Conservation (phyloP, 2,113 vertebrate genomes). For the Mus pahari region DNA sequence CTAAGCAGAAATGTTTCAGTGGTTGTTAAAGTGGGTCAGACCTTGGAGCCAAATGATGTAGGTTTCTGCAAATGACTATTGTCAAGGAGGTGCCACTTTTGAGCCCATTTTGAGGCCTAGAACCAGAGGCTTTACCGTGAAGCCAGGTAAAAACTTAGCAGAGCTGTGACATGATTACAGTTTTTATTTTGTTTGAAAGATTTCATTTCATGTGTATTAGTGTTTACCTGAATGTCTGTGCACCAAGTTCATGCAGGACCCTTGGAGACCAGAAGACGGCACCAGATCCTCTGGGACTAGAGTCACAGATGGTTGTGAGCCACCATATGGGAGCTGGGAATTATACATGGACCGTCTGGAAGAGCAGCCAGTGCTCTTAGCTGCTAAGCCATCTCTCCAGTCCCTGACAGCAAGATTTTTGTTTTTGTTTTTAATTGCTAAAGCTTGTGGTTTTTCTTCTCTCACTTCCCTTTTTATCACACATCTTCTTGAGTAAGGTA, state of each 20-base stretch:
- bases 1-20: not conserved
- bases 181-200: not conserved
- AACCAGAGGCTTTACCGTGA: not conserved
- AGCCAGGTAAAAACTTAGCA: constrained; percentile 41
- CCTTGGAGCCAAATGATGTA: not conserved
- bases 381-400: not conserved
- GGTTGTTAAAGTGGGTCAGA: not conserved
- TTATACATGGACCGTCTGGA: not conserved
- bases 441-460: not conserved
- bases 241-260: not conserved
- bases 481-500: not conserved
- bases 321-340: not conserved
- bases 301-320: not conserved
- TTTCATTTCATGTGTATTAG: not conserved
- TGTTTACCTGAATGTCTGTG: not conserved
- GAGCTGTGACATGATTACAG: not conserved
- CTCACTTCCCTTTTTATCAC: not conserved
- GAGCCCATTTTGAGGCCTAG: not conserved
- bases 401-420: not conserved
- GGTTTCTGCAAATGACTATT: not conserved
- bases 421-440: not conserved
- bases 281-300: not conserved
- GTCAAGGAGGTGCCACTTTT: not conserved
- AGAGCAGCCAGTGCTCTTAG: not conserved
- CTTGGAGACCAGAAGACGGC: not conserved